Evolutionary conservation across 2,797 vertebrate genomes (phyloP).

Genomic region (Muscicapa comitata): DNA sequence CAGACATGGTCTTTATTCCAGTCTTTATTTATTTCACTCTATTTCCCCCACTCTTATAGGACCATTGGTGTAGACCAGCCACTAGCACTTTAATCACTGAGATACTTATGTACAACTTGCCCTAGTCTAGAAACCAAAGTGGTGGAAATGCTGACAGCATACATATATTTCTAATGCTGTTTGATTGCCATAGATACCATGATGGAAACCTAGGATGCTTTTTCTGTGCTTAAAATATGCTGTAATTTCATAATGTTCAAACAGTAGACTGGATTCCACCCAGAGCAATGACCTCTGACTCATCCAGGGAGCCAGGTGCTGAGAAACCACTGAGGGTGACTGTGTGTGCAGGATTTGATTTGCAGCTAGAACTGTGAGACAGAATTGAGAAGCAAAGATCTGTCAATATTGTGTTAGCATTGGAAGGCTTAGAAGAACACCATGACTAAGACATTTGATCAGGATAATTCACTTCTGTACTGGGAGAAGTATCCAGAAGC

Average conservation of each 20-base stretch:
- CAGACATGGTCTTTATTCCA: neutral
- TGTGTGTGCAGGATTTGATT: neutral
- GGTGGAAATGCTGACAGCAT: neutral
- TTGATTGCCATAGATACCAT: neutral
- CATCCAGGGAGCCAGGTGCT: neutral
- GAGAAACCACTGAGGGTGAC: neutral
- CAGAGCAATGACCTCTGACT: neutral
- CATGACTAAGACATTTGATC: neutral
- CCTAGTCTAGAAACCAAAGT: neutral
- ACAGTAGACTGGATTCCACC: neutral
- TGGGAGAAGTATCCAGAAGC: neutral
- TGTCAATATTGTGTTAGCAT: neutral
- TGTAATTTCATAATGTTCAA: neutral
- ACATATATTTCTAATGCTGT: neutral
- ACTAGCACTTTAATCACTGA: neutral
- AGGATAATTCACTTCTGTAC: neutral
- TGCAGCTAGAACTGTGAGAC: neutral
- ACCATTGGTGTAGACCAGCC: neutral
- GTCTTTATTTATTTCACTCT: neutral
- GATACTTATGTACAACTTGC: accelerated
- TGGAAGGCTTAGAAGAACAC: neutral
- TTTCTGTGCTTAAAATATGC: neutral
- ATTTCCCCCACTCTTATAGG: neutral
- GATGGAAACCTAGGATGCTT: neutral
- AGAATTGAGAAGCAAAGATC: neutral